Base-by-base conservation (phyloP, 1,140 invertebrate genomes). In the Anastatus disparis region DNA sequence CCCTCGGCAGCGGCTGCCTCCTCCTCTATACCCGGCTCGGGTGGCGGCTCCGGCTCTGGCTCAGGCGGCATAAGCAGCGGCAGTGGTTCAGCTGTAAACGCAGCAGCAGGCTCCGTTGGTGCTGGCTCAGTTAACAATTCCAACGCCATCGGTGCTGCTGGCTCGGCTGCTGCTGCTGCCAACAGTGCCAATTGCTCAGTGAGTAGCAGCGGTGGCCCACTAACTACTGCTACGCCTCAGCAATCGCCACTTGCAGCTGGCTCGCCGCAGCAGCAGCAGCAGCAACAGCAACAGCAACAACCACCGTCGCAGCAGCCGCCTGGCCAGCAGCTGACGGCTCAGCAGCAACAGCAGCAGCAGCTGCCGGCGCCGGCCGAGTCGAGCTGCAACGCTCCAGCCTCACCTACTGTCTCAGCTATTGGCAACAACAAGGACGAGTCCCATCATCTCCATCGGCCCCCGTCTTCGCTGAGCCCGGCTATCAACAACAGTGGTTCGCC, bases 391-490 rank as follows among this genome's bases (percentile, higher is more conserved):
- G 76, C 80, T 44, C 81, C 83, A 73, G 74, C 78, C 22, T 84
- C 84, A 71, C 83, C 84, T 6, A 80, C 77, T 71, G 75, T 81
- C 58, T 79, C 79, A 74, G 77, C 75, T 68, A 35, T 48, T 61
- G 26, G 59, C 58, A 70, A 61, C 50, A 35, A 17, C 59, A 55
- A 56, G 50, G 48, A 70, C 35, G 48, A 63, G 65, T 10, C 6
- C 44, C 3, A 20, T 15, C 15, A 20, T 8, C n/a, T n/a, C n/a
- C n/a, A n/a, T n/a, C n/a, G n/a, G n/a, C n/a, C n/a, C n/a, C 15
- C 44, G 3, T 15, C 44, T 4, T 3, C 3, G 15, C 44, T 8
- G 4, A 4, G 42, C 29, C 1, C 38, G 44, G 1, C 58, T 46
- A 26, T 8, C 22, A 24, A 50, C 48, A 53, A 85, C 80, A 74